Evolutionary conservation across 2,113 vertebrate genomes (phyloP), one percentile per base, ranked within the genome.

Genomic region (Bungarus multicinctus): DNA sequence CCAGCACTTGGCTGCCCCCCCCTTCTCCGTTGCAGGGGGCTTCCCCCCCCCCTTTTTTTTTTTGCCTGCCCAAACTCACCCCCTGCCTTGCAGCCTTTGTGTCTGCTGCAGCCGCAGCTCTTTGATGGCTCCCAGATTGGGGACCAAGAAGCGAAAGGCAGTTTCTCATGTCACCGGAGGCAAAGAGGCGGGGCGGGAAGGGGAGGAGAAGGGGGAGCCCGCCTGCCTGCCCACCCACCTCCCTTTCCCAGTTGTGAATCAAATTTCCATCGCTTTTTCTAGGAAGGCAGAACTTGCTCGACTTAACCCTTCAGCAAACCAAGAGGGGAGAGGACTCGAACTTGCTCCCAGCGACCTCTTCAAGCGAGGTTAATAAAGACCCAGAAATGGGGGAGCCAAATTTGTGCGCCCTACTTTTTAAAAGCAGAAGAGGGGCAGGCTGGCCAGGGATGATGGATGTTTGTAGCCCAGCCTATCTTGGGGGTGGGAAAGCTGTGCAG

Each of bases 101-200:
- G 92, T 93, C 88, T 53, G 92, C 69, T 54, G 88, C 92, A 85
- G 87, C 60, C 10, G 64, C 91, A 89, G 88, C 52, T 54, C 88
- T 89, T 69, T 69, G 27, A 47, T n/a, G 12, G 92, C 92, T 85
- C 88, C 92, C 92, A 52, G 43, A 74, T 5, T 58, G 55, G 92
- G 88, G 50, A 93, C 43, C 43, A 12, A 89, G 53, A 58, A 89
- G 92, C 92, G 9, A 93, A 81, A 60, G 92, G 92, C 88, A 55
- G 88, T 90, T 90, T 85, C 88, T 93, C 92, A 90, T 90, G 69
- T 85, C 92, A 93, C 53, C 22, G 18, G 91, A 88, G 91, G 39
- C 88, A 47, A 50, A 81, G 92, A 85, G 69, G 92, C 74, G 74
- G 92, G 88, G 85, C 88, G 55, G 69, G 53, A 90, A 86, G 87